Percentiles rank a stretch among this genome's conserved stretches.
Evolutionary conservation across 1,140 invertebrate genomes (phyloP).

Genomic region (Aphidius ervi): DNA sequence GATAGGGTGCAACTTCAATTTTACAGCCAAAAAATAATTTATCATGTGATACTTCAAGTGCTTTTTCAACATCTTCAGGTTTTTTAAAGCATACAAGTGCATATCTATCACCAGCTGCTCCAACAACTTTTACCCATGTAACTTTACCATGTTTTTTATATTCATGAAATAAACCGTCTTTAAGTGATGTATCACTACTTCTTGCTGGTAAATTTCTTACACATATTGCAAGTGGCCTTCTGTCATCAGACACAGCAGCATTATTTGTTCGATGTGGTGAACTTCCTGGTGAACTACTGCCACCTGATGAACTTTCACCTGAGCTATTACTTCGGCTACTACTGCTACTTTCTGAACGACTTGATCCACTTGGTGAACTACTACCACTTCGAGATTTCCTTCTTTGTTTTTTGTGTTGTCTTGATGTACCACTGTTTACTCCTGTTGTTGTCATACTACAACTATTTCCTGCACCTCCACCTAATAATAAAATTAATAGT

Average conservation of each 20-base stretch:
- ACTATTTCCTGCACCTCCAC: slow-evolving; percentile 21
- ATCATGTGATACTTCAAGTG: slow-evolving; percentile 90
- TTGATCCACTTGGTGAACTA: slow-evolving; percentile 57
- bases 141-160: slow-evolving; percentile 99
- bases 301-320: slow-evolving; percentile 48
- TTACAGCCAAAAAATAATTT: slow-evolving; percentile 95
- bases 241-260: slow-evolving; percentile 60
- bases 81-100: slow-evolving; percentile 93
- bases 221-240: slow-evolving; percentile 81
- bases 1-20: slow-evolving; percentile 85
- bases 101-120: slow-evolving; percentile 75
- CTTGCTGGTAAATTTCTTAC: slow-evolving; percentile 85
- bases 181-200: slow-evolving; percentile 88
- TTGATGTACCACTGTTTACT: slow-evolving; percentile 30
- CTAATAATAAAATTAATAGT: slow-evolving; percentile 18
- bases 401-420: slow-evolving; percentile 48
- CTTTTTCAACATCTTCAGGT: slow-evolving; percentile 93
- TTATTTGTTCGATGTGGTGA: slow-evolving; percentile 45
- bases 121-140: slow-evolving; percentile 87
- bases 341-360: slow-evolving; percentile 58
- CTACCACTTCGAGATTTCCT: slow-evolving; percentile 51
- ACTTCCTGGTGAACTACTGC: slow-evolving; percentile 49
- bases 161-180: slow-evolving; percentile 96
- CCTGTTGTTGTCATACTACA: slow-evolving; percentile 18
- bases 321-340: slow-evolving; percentile 59